Percentiles rank a stretch among this genome's conserved stretches.
phyloP scores from a whole-genome alignment of 2,113 vertebrate genomes.

The Theristicus caerulescens region DNA sequence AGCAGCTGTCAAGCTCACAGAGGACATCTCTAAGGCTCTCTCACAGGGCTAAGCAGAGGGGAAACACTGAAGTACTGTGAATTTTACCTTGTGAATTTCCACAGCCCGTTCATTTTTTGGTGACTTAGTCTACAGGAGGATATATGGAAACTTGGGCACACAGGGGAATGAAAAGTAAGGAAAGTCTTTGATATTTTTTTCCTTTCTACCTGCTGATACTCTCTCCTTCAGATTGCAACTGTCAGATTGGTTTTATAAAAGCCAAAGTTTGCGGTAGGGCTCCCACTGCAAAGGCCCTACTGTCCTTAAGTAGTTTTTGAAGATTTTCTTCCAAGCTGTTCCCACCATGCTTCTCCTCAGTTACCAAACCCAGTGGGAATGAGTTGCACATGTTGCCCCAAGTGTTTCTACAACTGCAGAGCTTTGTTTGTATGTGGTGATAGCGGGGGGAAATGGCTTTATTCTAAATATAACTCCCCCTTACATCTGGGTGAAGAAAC shows the following conservation, averaged over 20 bases:
- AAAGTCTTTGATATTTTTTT: neutral
- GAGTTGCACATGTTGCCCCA: neutral
- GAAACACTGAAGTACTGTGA: neutral
- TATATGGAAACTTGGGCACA: neutral
- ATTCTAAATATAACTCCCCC: conserved; percentile 40
- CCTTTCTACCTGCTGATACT: neutral
- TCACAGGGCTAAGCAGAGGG: neutral
- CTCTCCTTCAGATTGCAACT: neutral
- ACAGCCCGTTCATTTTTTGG: neutral
- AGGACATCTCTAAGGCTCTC: neutral
- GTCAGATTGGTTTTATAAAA: neutral
- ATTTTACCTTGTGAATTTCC: neutral
- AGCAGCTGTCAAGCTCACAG: neutral
- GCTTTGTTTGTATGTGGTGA: conserved; percentile 40
- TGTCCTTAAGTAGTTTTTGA: neutral
- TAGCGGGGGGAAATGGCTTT: conserved; percentile 31
- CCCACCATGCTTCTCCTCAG: neutral
- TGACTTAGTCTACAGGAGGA: neutral
- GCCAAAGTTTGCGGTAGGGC: neutral
- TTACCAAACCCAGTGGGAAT: conserved; percentile 13
- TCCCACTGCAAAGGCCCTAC: neutral
- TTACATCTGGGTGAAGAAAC: conserved; percentile 20
- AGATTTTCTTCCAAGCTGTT: conserved; percentile 16
- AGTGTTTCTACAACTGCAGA: conserved; percentile 32
- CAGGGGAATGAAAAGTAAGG: neutral